Evolutionary conservation across 2,888 invertebrate species (phyloP).

Genomic region (Prostheceraeus crozeri): DNA sequence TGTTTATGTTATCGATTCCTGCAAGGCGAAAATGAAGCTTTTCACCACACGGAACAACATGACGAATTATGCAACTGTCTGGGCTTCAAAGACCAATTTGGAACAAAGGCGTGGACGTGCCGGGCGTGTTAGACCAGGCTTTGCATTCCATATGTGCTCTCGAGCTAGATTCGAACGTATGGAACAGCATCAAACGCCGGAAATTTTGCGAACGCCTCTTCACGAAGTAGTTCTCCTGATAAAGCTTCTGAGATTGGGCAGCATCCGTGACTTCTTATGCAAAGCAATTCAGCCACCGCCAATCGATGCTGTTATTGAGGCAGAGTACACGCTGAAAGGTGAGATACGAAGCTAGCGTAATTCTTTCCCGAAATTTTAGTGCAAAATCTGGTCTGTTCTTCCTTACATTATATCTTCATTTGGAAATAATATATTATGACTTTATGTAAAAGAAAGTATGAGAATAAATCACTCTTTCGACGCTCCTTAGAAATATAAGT

Average conservation of each 20-base stretch:
- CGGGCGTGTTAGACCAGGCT: conserved; percentile 84
- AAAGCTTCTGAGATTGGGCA: conserved; percentile 77
- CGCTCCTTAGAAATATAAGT: too few relatives aligned
- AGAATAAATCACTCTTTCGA: too few relatives aligned
- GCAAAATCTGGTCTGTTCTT: too few relatives aligned
- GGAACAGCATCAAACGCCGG: conserved; percentile 78
- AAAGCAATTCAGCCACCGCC: conserved; percentile 89
- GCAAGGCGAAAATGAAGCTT: conserved; percentile 92
- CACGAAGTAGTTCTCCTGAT: conserved; percentile 87
- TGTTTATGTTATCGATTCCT: conserved; percentile 90
- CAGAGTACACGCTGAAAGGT: conserved; percentile 68
- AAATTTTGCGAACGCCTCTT: conserved; percentile 92
- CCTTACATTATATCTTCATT: too few relatives aligned
- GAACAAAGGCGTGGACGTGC: conserved; percentile 90
- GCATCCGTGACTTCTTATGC: conserved; percentile 84
- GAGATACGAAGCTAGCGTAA: too few relatives aligned
- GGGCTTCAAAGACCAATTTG: conserved; percentile 81
- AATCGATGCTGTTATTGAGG: conserved; percentile 92
- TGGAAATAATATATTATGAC: too few relatives aligned
- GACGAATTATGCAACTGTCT: conserved; percentile 91
- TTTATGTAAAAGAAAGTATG: too few relatives aligned
- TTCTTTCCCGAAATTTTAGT: too few relatives aligned
- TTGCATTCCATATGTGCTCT: conserved; percentile 86
- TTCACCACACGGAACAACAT: conserved; percentile 97
- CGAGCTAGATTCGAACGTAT: conserved; percentile 50